Conservation (phyloP, 2,797 vertebrate genomes). For the Muraenolepis orangiensis region DNA sequence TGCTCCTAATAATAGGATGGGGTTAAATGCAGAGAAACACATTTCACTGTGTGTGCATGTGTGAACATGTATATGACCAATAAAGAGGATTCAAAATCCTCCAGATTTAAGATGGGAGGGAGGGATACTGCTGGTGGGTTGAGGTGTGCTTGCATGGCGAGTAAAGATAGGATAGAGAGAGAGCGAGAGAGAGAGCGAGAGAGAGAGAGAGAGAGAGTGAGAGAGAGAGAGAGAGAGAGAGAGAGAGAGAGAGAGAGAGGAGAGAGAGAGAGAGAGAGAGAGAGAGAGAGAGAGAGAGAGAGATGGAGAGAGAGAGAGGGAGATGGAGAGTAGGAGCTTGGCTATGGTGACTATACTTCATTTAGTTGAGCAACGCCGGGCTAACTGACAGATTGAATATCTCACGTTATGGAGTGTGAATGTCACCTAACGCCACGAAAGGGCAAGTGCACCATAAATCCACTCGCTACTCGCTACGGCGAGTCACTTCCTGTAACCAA, state of each 20-base stretch:
- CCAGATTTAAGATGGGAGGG: no score
- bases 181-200: no score
- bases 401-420: slow-evolving; percentile 23
- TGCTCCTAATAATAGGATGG: no score
- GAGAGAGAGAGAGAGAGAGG: slow-evolving; percentile 10
- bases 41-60: no score
- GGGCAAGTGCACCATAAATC: slow-evolving; percentile 19
- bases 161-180: not conserved
- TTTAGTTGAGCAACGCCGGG: slow-evolving; percentile 15
- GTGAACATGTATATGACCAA: no score
- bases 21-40: no score
- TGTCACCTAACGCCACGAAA: slow-evolving; percentile 37
- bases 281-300: not conserved
- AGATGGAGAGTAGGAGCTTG: slow-evolving; percentile 3
- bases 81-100: no score
- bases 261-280: no score
- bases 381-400: slow-evolving; percentile 33
- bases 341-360: slow-evolving; percentile 24
- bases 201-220: not conserved
- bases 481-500: not conserved
- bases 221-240: slow-evolving; percentile 1
- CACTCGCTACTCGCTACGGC: not conserved
- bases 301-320: slow-evolving; percentile 8
- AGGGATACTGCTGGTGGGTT: not conserved
- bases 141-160: not conserved